A percentile compares a stretch with the other conserved stretches of the same genome.
phyloP scores from a whole-genome alignment of 2,888 invertebrate species.

The Conops quadrifasciatus region DNA sequence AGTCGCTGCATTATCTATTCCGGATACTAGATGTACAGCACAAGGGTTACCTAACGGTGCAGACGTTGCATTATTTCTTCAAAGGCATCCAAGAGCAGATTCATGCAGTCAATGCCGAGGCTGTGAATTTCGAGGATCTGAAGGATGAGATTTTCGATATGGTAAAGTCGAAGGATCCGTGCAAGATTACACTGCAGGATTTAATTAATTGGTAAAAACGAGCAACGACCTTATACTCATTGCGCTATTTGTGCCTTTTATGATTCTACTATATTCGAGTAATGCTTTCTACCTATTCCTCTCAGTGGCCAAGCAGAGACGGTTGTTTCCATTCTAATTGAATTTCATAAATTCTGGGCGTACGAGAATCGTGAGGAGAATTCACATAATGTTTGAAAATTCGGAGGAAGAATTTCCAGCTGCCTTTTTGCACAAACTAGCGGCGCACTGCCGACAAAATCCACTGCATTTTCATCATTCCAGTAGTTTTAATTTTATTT shows the following conservation, averaged over 20 bases:
- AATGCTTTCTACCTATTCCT: constrained; percentile 40
- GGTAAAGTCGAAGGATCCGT: constrained; percentile 88
- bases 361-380: constrained; percentile 88
- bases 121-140: constrained; percentile 91
- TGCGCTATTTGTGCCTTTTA: constrained; percentile 22
- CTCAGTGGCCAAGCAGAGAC: constrained; percentile 91
- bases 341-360: constrained; percentile 96
- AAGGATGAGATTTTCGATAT: constrained; percentile 98
- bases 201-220: constrained; percentile 74
- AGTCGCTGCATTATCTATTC: constrained; percentile 90
- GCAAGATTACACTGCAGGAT: constrained; percentile 86
- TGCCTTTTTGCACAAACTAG: constrained; percentile 8
- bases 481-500: constrained; percentile 29
- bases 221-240: not conserved
- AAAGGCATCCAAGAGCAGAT: constrained; percentile 94
- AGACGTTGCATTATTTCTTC: constrained; percentile 92
- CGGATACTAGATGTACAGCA: constrained; percentile 89
- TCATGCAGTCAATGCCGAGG: constrained; percentile 85
- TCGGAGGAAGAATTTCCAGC: constrained; percentile 30
- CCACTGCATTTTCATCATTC: constrained; percentile 19
- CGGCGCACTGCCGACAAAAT: constrained; percentile 21
- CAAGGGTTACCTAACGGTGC: constrained; percentile 86
- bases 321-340: constrained; percentile 91
- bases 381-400: constrained; percentile 56
- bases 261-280: constrained; percentile 4